Base-by-base conservation (phyloP, 2,888 invertebrate genomes). In the Helobdella robusta region DNA sequence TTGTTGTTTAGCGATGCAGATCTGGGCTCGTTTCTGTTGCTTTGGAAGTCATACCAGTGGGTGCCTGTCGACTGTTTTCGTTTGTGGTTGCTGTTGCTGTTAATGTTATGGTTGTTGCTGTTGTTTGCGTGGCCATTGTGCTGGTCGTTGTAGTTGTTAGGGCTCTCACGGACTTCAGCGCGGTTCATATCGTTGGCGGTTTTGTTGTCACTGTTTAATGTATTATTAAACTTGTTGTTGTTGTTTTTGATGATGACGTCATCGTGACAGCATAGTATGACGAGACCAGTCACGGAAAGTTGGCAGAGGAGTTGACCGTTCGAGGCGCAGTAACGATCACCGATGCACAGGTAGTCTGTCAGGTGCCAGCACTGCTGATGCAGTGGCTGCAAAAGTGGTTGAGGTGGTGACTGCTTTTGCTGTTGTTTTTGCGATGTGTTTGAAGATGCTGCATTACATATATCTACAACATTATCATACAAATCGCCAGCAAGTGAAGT, bases 261-360 rank as follows among this genome's bases (percentile, higher is more conserved):
- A 20, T 50, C 46, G 8, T 44, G 44, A 44, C 62, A 50, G 50
- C 50, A 50, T 4, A 62, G 34, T 23, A 62, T 50, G 30, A 62
- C 62, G 20, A 62, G 46, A 3, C 62, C 62, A 2, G 32, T 28
- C n/a, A 62, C 46, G 1, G 62, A 62, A 15, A 50, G 18, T 48
- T 50, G 62, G 25, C 62, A 62, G n/a, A 62, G 50, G 6, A 62
- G 23, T n/a, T 62, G 62, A 34, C 32, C 50, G 50, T 62, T 50
- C 20, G 62, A 50, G 34, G 62, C 62, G 34, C 50, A 62, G 34
- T 50, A 34, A 30, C 46, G 4, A 23, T 50, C 62, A 1, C 48
- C 62, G 20, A 62, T 48, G 62, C 44, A 62, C 28, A 62, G 46
- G 34, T 50, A 48, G 3, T 62, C 48, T 8, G 48, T 62, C 30